These are phyloP conservation scores for Meganola albula DNA, from an alignment of 2,888 invertebrate genomes.

Conservation along the genomic window DNA sequence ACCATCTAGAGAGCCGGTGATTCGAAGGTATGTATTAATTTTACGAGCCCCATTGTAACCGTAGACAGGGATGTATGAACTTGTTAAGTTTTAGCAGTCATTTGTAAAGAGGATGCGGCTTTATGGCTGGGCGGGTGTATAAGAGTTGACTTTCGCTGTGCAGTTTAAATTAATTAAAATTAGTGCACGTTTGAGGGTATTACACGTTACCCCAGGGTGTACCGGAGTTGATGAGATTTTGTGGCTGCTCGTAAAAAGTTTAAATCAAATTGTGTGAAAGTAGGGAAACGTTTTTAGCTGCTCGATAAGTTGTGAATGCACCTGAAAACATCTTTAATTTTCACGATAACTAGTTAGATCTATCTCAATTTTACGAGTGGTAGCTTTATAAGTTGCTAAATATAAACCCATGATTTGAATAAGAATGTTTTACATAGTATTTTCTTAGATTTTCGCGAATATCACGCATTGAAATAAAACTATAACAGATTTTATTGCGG, in stretches of 20 bases:
- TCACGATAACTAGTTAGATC: no score
- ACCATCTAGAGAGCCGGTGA: constrained; percentile 58
- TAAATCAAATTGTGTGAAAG: constrained; percentile 37
- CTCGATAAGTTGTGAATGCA: not conserved
- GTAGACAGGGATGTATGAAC: constrained; percentile 61
- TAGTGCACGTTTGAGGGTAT: constrained; percentile 44
- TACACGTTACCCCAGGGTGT: constrained; percentile 37
- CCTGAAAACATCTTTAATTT: no score
- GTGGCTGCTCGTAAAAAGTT: constrained; percentile 50
- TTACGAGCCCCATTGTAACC: constrained; percentile 65
- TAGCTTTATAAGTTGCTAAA: no score
- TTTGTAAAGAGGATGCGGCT: constrained; percentile 53
- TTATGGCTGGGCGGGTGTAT: constrained; percentile 38
- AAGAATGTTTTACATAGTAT: no score
- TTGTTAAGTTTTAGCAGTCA: constrained; percentile 68
- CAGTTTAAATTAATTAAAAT: constrained; percentile 68
- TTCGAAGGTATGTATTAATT: constrained; percentile 72
- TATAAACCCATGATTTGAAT: no score
- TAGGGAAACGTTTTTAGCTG: constrained; percentile 13
- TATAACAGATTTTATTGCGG: no score
- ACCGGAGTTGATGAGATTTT: constrained; percentile 42
- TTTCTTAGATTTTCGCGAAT: no score
- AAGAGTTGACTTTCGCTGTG: constrained; percentile 42
- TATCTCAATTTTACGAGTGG: no score
- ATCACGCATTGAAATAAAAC: no score